Percentiles rank a stretch among this genome's conserved stretches.
Conservation (phyloP, 2,113 vertebrate genomes). For the Ophthalmolycus amberensis region DNA sequence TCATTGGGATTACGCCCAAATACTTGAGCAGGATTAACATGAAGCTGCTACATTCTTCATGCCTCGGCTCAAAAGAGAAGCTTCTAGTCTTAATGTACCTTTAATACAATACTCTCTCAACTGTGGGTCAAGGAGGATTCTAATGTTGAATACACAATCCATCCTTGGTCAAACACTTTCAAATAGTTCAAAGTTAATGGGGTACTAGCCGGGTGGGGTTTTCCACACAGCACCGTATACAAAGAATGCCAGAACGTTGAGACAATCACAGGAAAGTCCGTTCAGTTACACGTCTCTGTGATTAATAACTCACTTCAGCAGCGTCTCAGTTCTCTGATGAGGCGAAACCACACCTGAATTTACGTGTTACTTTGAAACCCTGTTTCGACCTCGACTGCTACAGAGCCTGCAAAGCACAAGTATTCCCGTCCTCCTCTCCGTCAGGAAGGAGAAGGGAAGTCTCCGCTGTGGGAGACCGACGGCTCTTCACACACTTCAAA, state of each 20-base stretch:
- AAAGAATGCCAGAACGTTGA: conserved; percentile 32
- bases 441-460: conserved; percentile 44
- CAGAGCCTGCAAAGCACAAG: conserved; percentile 7
- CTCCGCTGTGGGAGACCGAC: conserved; percentile 16
- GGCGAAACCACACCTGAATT: conserved; percentile 1
- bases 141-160: not conserved
- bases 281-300: conserved; percentile 22
- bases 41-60: conserved; percentile 2
- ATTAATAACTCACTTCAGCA: conserved; percentile 54
- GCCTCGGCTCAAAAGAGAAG: not conserved
- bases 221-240: conserved; percentile 17
- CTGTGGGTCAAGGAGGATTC: not conserved
- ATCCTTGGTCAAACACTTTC: conserved; percentile 9
- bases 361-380: not conserved
- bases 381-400: not conserved
- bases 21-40: conserved; percentile 16
- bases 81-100: not conserved
- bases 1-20: conserved; percentile 9
- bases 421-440: conserved; percentile 32
- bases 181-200: conserved; percentile 43
- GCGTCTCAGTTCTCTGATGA: conserved; percentile 19
- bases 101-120: not conserved
- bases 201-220: conserved; percentile 43
- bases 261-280: conserved; percentile 73
- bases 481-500: conserved; percentile 22